Percentiles rank a stretch among this genome's conserved stretches.
Conservation (phyloP, 2,113 vertebrate genomes). For the Lates calcarifer region DNA sequence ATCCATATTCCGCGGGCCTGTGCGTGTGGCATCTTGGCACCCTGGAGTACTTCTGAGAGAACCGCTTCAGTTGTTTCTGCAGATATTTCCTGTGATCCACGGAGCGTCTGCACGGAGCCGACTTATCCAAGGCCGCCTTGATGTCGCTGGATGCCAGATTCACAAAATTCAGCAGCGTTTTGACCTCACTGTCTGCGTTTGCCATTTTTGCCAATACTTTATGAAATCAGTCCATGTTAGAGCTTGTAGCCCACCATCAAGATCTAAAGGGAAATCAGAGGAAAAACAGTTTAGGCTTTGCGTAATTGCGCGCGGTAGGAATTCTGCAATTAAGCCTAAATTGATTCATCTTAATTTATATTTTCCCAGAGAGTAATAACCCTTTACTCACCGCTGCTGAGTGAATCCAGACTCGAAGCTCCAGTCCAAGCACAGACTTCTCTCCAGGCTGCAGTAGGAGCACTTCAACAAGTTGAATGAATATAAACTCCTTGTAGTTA, state of each 20-base stretch:
- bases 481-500: slow-evolving; percentile 95
- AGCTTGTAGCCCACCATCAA: slow-evolving; percentile 24
- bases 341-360: neutral
- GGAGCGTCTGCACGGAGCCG: slow-evolving; percentile 94
- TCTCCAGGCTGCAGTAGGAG: slow-evolving; percentile 82
- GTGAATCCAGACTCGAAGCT: slow-evolving; percentile 22
- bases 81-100: slow-evolving; percentile 98
- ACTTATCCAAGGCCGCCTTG: slow-evolving; percentile 97
- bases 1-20: slow-evolving; percentile 79
- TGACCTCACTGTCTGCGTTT: slow-evolving; percentile 95
- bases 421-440: slow-evolving; percentile 50
- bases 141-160: slow-evolving; percentile 99
- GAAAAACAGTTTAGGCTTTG: neutral
- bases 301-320: slow-evolving; percentile 18
- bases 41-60: slow-evolving; percentile 95
- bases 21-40: slow-evolving; percentile 88
- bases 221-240: slow-evolving; percentile 74
- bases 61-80: slow-evolving; percentile 97
- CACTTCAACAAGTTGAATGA: slow-evolving; percentile 97
- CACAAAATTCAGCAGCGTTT: slow-evolving; percentile 97
- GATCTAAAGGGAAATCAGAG: slow-evolving; percentile 30
- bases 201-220: slow-evolving; percentile 85
- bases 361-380: slow-evolving; percentile 2
- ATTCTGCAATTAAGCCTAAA: neutral
- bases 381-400: slow-evolving; percentile 60